A percentile compares a stretch with the other conserved stretches of the same genome.
Conservation (phyloP, 2,113 vertebrate species). For the Anthoscopus minutus region DNA sequence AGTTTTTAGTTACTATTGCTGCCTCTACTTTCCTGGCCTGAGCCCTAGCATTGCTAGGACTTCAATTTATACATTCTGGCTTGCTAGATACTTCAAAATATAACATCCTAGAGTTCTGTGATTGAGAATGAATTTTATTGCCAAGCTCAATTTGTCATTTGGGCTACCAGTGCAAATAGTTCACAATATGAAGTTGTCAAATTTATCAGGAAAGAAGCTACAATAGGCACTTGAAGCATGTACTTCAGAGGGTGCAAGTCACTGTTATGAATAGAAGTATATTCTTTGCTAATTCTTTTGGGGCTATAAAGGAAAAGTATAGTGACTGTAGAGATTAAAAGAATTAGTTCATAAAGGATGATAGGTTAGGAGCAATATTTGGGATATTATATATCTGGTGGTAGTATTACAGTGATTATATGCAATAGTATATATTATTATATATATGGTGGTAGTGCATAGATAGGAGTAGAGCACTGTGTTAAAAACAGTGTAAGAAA, state of each 20-base stretch:
- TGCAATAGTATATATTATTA: no score
- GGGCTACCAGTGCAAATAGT: neutral
- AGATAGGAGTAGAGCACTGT: no score
- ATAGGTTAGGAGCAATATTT: neutral
- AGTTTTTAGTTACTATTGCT: neutral
- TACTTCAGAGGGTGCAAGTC: neutral
- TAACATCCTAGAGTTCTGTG: neutral
- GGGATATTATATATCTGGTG: neutral
- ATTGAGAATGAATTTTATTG: neutral
- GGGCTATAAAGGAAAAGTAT: neutral
- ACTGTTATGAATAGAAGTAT: neutral
- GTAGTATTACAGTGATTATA: no score
- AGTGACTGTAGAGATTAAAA: neutral
- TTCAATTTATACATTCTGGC: neutral
- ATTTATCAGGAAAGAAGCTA: neutral
- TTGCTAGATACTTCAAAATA: neutral
- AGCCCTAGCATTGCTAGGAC: neutral
- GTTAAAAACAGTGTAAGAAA: neutral
- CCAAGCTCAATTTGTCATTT: neutral
- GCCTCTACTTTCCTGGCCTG: neutral
- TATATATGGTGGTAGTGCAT: neutral
- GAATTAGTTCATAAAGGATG: neutral
- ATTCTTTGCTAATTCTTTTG: neutral
- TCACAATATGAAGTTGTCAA: neutral
- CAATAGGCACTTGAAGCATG: neutral